These are phyloP conservation scores for Cercopithecus mona DNA, from an alignment of 2,113 vertebrate genomes.

Conservation along the genomic window DNA sequence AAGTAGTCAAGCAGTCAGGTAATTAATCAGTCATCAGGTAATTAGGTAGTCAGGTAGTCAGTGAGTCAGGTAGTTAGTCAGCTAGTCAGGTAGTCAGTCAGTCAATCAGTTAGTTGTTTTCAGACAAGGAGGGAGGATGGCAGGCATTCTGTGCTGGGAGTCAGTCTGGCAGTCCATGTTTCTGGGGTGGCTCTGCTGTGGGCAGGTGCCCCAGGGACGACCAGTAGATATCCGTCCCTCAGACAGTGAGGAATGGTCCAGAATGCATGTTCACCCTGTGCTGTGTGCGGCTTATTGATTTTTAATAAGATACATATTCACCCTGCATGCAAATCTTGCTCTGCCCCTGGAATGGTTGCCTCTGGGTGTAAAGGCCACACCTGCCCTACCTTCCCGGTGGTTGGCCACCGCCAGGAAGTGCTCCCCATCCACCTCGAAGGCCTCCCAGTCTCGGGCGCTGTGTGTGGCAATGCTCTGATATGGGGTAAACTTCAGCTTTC, in stretches of 20 bases:
- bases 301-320: too few relatives aligned
- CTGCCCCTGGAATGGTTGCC: accelerated
- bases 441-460: slow-evolving; percentile 96
- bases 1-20: too few relatives aligned
- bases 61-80: too few relatives aligned
- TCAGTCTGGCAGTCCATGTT: accelerated
- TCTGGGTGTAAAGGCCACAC: accelerated
- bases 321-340: accelerated
- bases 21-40: too few relatives aligned
- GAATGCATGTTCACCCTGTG: neutral
- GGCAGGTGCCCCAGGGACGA: neutral
- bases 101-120: too few relatives aligned
- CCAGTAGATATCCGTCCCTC: accelerated
- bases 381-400: slow-evolving; percentile 91
- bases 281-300: neutral
- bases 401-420: slow-evolving; percentile 95
- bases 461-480: slow-evolving; percentile 92
- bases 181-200: accelerated
- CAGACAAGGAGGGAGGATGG: neutral
- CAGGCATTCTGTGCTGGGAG: too few relatives aligned
- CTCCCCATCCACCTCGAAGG: slow-evolving; percentile 91
- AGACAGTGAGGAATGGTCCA: neutral
- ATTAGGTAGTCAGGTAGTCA: too few relatives aligned
- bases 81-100: too few relatives aligned
- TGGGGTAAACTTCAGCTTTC: slow-evolving; percentile 87